Conservation (phyloP, 2,888 invertebrate species). For the Orthonychiurus folsomi region DNA sequence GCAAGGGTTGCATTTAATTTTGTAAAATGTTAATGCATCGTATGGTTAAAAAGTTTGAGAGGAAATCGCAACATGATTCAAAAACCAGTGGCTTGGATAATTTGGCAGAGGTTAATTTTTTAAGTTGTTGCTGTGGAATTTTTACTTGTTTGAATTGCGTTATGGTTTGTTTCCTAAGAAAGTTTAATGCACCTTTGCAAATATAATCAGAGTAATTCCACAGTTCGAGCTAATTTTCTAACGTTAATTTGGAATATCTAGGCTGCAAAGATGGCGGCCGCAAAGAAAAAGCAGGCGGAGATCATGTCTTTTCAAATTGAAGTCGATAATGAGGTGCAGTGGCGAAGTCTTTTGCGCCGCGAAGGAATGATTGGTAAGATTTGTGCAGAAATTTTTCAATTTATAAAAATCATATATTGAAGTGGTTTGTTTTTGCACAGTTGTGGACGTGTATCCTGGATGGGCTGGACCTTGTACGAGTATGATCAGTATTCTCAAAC, state of each 20-base stretch:
- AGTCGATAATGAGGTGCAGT: conserved; percentile 31
- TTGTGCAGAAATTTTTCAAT: neutral
- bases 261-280: neutral
- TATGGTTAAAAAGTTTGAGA: neutral
- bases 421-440: conserved; percentile 16
- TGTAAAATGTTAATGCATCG: neutral
- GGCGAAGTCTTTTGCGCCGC: conserved; percentile 28
- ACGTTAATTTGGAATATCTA: neutral
- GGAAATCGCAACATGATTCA: too few relatives aligned
- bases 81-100: too few relatives aligned
- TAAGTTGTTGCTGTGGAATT: too few relatives aligned
- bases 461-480: conserved; percentile 36
- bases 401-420: neutral
- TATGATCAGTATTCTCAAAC: conserved; percentile 33
- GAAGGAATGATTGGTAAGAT: conserved; percentile 37
- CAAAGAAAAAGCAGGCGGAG: conserved; percentile 14
- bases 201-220: too few relatives aligned
- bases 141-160: too few relatives aligned
- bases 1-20: too few relatives aligned
- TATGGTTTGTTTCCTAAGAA: too few relatives aligned
- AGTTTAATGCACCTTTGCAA: too few relatives aligned
- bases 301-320: conserved; percentile 28
- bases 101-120: too few relatives aligned
- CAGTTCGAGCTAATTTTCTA: too few relatives aligned
- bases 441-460: conserved; percentile 36